phyloP scores from a whole-genome alignment of 2,888 invertebrate genomes.

The Hydrotaea cyrtoneurina region DNA sequence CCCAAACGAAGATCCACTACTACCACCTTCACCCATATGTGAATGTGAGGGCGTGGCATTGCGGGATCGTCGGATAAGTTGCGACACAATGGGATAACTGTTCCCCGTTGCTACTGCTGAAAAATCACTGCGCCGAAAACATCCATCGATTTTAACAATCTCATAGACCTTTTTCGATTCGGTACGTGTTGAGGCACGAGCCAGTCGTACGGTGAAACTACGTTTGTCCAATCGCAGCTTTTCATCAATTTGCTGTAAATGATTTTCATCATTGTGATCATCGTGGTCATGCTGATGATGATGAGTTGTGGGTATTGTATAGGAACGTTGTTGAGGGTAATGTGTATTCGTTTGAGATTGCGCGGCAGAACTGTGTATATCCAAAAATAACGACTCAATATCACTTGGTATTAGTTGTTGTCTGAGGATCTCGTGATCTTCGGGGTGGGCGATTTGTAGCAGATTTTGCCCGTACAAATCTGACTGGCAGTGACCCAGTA shows the following conservation, averaged over 20 bases:
- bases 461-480: constrained; percentile 91
- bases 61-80: constrained; percentile 81
- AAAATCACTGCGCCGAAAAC: constrained; percentile 83
- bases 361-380: constrained; percentile 28
- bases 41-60: constrained; percentile 55
- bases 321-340: constrained; percentile 58
- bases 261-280: constrained; percentile 70
- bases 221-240: constrained; percentile 81
- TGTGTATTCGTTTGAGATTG: constrained; percentile 12
- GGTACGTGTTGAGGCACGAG: constrained; percentile 86
- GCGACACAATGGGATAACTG: constrained; percentile 79
- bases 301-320: constrained; percentile 33
- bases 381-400: constrained; percentile 78
- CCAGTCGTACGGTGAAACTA: constrained; percentile 83
- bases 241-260: constrained; percentile 76
- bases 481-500: constrained; percentile 92
- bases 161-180: constrained; percentile 87
- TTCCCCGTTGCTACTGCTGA: constrained; percentile 80
- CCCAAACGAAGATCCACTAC: background rate
- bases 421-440: constrained; percentile 88
- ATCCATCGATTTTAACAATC: constrained; percentile 86
- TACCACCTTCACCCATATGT: constrained; percentile 15
- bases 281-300: constrained; percentile 45
- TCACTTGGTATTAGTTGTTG: constrained; percentile 84
- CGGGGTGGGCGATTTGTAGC: constrained; percentile 89